These are phyloP conservation scores for Zosterops japonicus DNA, from an alignment of 2,113 vertebrate species.

Conservation along the genomic window DNA sequence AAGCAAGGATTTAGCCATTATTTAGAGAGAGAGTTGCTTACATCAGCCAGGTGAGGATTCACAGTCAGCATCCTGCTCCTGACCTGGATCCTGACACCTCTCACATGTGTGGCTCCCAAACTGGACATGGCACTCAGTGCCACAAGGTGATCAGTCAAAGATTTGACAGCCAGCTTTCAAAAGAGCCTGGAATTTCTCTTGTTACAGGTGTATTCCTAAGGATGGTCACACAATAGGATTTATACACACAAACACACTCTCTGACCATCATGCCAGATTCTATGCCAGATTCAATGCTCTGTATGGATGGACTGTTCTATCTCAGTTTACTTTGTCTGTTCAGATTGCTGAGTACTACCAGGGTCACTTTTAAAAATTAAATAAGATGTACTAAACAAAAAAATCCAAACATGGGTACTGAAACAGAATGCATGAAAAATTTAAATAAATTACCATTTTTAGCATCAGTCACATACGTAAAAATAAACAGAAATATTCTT, in stretches of 20 bases:
- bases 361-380: not conserved
- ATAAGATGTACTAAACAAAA: not conserved
- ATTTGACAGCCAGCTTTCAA: not conserved
- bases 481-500: not conserved
- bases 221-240: not conserved
- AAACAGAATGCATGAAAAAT: not conserved
- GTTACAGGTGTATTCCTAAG: not conserved
- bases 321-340: not conserved
- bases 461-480: not conserved
- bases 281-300: not conserved
- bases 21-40: not conserved
- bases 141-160: not conserved
- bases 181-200: not conserved
- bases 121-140: not conserved
- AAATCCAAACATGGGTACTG: not conserved
- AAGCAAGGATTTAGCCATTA: not conserved
- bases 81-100: not conserved
- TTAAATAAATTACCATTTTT: not conserved
- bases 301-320: not conserved
- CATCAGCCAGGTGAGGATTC: not conserved
- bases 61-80: not conserved
- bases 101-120: accelerated
- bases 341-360: not conserved
- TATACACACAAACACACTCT: not conserved
- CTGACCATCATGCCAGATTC: not conserved